Conservation (phyloP, 2,113 vertebrate genomes). For the Alexandromys fortis region DNA sequence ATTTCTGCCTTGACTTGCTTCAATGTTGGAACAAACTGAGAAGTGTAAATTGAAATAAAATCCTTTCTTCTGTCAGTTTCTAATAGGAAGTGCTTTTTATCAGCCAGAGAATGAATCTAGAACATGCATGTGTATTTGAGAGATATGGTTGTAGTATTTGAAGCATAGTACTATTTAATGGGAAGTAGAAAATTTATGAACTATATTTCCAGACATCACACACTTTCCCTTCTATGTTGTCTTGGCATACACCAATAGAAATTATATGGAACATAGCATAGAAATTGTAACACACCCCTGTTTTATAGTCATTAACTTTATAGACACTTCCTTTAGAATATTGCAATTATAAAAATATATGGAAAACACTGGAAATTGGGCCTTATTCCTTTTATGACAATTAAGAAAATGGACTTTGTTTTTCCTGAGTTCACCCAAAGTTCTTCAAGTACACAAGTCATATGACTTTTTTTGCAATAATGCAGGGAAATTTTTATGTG, state of each 20-base stretch:
- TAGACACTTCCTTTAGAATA: neutral
- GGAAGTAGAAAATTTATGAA: neutral
- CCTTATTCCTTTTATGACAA: neutral
- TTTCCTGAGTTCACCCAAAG: neutral
- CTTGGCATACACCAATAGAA: neutral
- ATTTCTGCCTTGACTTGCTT: neutral
- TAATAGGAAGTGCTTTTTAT: neutral
- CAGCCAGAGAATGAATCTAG: neutral
- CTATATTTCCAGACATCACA: neutral
- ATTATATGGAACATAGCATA: neutral
- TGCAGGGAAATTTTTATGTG: neutral
- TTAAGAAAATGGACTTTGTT: neutral
- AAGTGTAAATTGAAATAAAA: neutral
- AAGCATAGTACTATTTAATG: neutral
- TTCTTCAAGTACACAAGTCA: neutral
- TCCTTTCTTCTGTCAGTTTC: neutral
- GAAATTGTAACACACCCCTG: neutral
- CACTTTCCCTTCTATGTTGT: neutral
- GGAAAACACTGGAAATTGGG: neutral
- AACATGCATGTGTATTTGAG: neutral
- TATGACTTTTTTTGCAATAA: conserved; percentile 41
- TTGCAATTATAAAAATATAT: neutral
- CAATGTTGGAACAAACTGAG: neutral
- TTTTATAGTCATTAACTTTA: neutral
- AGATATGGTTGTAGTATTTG: neutral